These are phyloP conservation scores for Cantharis lateralis DNA, from an alignment of 2,888 invertebrate species.

Conservation along the genomic window DNA sequence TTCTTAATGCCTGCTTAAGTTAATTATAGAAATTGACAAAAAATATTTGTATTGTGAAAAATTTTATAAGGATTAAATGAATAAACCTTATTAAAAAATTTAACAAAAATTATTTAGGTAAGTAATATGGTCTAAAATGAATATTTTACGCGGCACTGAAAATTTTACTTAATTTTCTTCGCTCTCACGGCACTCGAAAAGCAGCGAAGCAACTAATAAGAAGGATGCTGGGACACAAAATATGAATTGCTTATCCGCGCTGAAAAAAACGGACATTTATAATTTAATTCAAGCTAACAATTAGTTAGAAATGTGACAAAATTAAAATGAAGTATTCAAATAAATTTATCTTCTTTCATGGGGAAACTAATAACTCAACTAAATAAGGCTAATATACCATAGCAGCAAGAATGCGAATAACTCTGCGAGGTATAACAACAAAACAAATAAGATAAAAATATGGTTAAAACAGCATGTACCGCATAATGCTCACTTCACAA, in stretches of 20 bases:
- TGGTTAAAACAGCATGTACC: slow-evolving; percentile 28
- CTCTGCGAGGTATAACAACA: slow-evolving; percentile 9
- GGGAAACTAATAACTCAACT: slow-evolving; percentile 16
- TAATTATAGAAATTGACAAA: neutral
- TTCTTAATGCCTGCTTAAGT: neutral
- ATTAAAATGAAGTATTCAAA: slow-evolving; percentile 38
- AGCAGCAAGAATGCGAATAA: slow-evolving; percentile 18
- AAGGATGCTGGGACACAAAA: slow-evolving; percentile 28
- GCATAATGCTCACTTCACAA: slow-evolving; percentile 28
- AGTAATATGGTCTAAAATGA: slow-evolving; percentile 12
- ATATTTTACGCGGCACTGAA: slow-evolving; percentile 29
- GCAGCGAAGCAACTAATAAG: slow-evolving; percentile 37
- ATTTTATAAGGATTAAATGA: neutral
- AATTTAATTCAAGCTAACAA: slow-evolving; percentile 41
- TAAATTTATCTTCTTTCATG: slow-evolving; percentile 25
- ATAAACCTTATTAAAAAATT: neutral
- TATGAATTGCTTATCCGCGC: slow-evolving; percentile 35
- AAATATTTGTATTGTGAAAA: neutral
- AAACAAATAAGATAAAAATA: slow-evolving; percentile 31
- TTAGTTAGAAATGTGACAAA: slow-evolving; percentile 43
- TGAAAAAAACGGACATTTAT: slow-evolving; percentile 35
- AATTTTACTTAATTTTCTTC: slow-evolving; percentile 35
- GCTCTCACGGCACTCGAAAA: slow-evolving; percentile 26
- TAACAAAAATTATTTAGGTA: slow-evolving; percentile 5
- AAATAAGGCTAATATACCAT: slow-evolving; percentile 24